Conservation (phyloP, 2,797 vertebrate genomes). For the Betta splendens region DNA sequence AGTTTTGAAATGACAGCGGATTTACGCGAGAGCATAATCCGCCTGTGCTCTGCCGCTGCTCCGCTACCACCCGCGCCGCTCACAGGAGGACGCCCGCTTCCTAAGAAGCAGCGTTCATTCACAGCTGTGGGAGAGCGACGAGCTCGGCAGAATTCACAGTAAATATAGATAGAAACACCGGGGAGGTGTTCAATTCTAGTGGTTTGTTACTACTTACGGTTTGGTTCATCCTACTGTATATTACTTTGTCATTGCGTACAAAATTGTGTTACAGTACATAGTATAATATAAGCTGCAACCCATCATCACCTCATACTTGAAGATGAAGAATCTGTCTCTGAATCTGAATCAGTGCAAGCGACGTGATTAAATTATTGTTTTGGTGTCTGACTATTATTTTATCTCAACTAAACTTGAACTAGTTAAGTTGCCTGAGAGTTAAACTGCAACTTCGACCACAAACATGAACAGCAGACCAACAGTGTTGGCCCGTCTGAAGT, state of each 20-base stretch:
- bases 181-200: not conserved
- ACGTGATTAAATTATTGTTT: not conserved
- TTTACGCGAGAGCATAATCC: slow-evolving; percentile 72
- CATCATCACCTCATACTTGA: not conserved
- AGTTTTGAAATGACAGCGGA: slow-evolving; percentile 75
- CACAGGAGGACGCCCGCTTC: slow-evolving; percentile 29
- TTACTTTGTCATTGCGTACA: not conserved
- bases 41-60: slow-evolving; percentile 54
- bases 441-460: not conserved
- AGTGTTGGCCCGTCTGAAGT: not conserved
- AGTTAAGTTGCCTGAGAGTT: not conserved
- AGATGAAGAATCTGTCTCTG: no score
- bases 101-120: slow-evolving; percentile 42
- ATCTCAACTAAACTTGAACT: not conserved
- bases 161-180: slow-evolving; percentile 25
- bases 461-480: not conserved
- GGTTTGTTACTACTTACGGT: not conserved
- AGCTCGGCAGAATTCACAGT: slow-evolving; percentile 23
- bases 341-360: not conserved
- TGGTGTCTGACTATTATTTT: not conserved
- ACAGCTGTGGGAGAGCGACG: slow-evolving; percentile 25
- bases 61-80: slow-evolving; percentile 42
- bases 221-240: not conserved
- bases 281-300: not conserved
- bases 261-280: no score